Percentiles rank a stretch among this genome's conserved stretches.
Conservation (phyloP, 1,140 invertebrate genomes). For the Caenorhabditis elegans region DNA sequence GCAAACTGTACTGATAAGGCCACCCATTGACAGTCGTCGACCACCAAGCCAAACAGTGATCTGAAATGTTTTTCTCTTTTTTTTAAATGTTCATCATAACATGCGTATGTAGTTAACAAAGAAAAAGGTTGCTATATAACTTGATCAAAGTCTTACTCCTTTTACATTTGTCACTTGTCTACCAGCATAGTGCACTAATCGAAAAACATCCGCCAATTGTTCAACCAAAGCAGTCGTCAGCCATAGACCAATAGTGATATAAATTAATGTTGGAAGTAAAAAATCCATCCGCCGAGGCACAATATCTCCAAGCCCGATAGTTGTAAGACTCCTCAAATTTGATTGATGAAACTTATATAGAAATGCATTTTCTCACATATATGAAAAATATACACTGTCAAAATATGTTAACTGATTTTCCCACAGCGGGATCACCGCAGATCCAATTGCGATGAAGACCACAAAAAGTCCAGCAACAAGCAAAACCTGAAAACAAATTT, state of each 20-base stretch:
- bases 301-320: slow-evolving; percentile 62
- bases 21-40: slow-evolving; percentile 54
- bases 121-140: too few relatives aligned
- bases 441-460: slow-evolving; percentile 58
- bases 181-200: slow-evolving; percentile 62
- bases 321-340: slow-evolving; percentile 50
- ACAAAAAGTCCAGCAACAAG: slow-evolving; percentile 58
- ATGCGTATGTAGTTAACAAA: background rate
- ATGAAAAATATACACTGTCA: slow-evolving; percentile 63
- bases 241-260: slow-evolving; percentile 64
- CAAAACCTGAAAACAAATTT: slow-evolving; percentile 51
- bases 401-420: slow-evolving; percentile 61
- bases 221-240: slow-evolving; percentile 61
- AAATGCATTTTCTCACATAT: slow-evolving; percentile 51
- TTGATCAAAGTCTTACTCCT: slow-evolving; percentile 39
- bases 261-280: slow-evolving; percentile 57
- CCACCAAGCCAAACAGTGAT: slow-evolving; percentile 63
- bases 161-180: slow-evolving; percentile 62
- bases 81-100: background rate
- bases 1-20: slow-evolving; percentile 61
- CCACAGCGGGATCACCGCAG: slow-evolving; percentile 60
- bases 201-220: slow-evolving; percentile 60
- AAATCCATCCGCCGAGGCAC: slow-evolving; percentile 62
- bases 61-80: slow-evolving; percentile 37
- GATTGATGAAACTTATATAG: background rate